phyloP scores from a whole-genome alignment of 2,113 vertebrate species.

The Podiceps cristatus region DNA sequence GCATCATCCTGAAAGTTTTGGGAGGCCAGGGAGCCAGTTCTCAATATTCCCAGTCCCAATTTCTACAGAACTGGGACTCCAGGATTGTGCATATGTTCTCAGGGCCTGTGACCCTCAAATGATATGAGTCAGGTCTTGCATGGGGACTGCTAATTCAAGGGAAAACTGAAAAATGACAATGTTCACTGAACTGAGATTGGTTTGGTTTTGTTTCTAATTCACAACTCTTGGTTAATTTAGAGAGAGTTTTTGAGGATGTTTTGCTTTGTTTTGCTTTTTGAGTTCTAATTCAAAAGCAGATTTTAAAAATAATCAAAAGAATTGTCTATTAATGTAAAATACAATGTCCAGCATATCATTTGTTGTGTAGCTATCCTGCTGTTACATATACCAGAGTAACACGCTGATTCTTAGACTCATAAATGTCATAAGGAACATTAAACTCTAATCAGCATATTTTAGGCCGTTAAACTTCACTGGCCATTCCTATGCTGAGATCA shows the following conservation, averaged over 20 bases:
- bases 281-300: background rate
- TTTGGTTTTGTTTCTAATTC: background rate
- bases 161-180: background rate
- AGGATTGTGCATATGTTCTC: background rate
- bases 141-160: background rate
- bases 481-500: background rate
- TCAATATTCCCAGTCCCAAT: background rate
- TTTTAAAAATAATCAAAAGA: background rate
- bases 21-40: background rate
- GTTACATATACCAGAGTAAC: background rate
- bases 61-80: background rate
- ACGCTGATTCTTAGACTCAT: background rate
- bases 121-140: background rate
- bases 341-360: background rate
- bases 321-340: background rate
- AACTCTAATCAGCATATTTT: background rate
- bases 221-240: background rate
- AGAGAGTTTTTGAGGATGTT: background rate
- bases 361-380: background rate
- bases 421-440: background rate
- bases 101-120: background rate
- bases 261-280: background rate
- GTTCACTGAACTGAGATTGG: background rate
- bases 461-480: background rate
- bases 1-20: background rate